Evolutionary conservation across 2,888 invertebrate species (phyloP).

Genomic region (Leptopilina myrica): DNA sequence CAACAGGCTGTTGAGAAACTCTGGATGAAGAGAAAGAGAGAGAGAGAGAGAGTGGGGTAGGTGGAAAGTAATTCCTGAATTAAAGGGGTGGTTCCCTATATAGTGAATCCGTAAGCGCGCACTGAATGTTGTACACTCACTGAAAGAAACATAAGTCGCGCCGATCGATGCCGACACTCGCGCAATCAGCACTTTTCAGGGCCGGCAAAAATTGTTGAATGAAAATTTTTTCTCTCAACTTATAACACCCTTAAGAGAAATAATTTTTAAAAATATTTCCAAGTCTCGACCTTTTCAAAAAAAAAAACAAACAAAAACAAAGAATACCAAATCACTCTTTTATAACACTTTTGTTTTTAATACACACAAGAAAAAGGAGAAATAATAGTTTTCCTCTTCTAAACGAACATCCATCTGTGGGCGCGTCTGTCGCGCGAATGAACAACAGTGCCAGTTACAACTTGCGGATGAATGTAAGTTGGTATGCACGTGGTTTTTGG

Average conservation of each 20-base stretch:
- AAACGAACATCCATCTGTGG: neutral
- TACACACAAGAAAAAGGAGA: no score
- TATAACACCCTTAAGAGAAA: no score
- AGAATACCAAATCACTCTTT: no score
- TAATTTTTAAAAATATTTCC: no score
- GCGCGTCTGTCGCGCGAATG: slow-evolving; percentile 34
- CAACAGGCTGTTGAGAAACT: slow-evolving; percentile 32
- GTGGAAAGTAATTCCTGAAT: neutral
- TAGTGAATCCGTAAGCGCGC: slow-evolving; percentile 20
- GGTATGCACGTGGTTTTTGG: slow-evolving; percentile 18
- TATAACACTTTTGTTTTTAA: no score
- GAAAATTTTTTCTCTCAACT: no score
- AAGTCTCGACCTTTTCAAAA: no score
- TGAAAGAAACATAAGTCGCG: slow-evolving; percentile 17
- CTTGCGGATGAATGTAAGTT: neutral
- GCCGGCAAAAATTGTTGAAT: neutral
- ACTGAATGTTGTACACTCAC: slow-evolving; percentile 19
- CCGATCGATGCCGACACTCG: slow-evolving; percentile 34
- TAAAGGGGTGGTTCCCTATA: slow-evolving; percentile 19
- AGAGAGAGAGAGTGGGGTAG: neutral
- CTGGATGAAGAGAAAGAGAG: no score
- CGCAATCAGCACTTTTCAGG: slow-evolving; percentile 32
- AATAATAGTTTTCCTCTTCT: no score
- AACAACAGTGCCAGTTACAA: neutral
- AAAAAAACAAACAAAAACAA: no score